Evolutionary conservation across 1,140 invertebrate species (phyloP), one percentile per base, ranked within the genome.

Genomic region (Mercenaria mercenaria): DNA sequence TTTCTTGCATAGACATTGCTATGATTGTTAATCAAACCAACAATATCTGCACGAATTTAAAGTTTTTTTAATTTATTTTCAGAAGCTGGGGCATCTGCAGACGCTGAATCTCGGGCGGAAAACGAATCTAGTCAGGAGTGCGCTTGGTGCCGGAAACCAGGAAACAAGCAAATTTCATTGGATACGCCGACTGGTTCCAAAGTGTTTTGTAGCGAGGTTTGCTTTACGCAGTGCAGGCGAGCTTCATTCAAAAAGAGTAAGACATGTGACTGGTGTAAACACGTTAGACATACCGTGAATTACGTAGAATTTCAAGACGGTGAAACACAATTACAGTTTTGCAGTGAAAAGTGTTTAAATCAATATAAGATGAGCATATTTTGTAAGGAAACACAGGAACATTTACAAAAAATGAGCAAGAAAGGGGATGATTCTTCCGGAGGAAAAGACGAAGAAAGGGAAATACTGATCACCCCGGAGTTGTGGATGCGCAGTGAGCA

Each of bases 311-410:
- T 98, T 95, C 97, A 97, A 80, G 96, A 96, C 89, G 96, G 96
- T 0, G 96, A 97, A 67, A 95, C 95, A 39, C 96, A 96, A 84
- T 93, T 97, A n/a, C 96, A 97, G 92, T 97, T 97, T 91, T 97
- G 97, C 94, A 96, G 98, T 84, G 98, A 98, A 95, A 99, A 99
- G 96, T 99, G 98, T 94, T 96, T 99, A 67, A 99, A 99, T 95
- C 98, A 99, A 95, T 99, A 99, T 96, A 99, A 99, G 96, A 99
- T 99, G 98, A 98, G 98, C 94, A 98, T 99, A 90, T 99, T 99
- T 95, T 99, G 98, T 96, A 97, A 98, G 39, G 98, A 99, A 96
- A 98, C 98, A 3, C 97, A 98, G 95, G 98, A 98, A 1, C 98
- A 98, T 95, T 97, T 98, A 59, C 98, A 98, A 94, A 97, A 96